Evolutionary conservation across 2,113 vertebrate species (phyloP).

Genomic region (Donacobius atricapilla): DNA sequence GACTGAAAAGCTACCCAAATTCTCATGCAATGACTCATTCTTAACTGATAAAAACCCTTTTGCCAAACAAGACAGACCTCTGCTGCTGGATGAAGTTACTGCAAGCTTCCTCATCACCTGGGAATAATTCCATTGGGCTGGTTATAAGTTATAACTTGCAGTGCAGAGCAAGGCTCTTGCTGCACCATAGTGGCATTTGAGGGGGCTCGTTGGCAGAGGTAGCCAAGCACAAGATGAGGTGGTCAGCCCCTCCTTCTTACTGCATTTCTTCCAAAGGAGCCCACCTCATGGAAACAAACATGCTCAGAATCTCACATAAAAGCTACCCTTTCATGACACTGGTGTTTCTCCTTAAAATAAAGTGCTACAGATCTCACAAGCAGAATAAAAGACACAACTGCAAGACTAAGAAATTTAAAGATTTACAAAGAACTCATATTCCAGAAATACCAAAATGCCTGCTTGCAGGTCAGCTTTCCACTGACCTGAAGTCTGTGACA

Average conservation of each 20-base stretch:
- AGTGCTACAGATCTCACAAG: not conserved
- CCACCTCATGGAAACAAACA: not conserved
- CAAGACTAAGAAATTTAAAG: not conserved
- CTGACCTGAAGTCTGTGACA: not conserved
- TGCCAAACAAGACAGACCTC: constrained; percentile 34
- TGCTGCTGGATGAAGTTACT: not conserved
- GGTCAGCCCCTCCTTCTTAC: not conserved
- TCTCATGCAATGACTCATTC: not conserved
- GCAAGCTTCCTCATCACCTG: not conserved
- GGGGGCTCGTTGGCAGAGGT: not conserved
- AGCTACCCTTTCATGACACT: fast-evolving
- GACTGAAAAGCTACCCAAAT: not conserved
- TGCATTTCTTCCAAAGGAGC: not conserved
- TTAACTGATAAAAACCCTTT: not conserved
- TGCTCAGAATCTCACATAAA: not conserved
- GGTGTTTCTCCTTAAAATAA: not conserved
- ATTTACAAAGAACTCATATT: not conserved
- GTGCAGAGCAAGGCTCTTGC: not conserved
- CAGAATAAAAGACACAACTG: not conserved
- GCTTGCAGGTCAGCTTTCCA: not conserved
- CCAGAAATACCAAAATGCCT: not conserved
- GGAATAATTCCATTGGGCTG: not conserved
- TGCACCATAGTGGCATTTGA: not conserved
- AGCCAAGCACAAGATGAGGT: not conserved
- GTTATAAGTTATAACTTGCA: fast-evolving